Conservation (phyloP, 2,113 vertebrate genomes). For the Damaliscus lunatus region DNA sequence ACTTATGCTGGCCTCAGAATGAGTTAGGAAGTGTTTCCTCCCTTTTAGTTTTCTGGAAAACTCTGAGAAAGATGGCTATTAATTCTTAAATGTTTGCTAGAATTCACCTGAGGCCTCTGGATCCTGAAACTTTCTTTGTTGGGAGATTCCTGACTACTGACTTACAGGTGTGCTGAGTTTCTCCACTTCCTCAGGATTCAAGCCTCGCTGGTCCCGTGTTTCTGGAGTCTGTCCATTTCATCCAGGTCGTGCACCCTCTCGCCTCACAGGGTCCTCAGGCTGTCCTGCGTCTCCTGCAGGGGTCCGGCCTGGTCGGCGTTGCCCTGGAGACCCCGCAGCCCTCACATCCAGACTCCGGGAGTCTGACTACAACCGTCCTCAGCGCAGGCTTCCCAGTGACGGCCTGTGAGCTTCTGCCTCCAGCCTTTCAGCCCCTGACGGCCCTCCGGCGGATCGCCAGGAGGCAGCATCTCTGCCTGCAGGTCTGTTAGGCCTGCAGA, state of each 20-base stretch:
- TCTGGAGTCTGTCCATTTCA: not conserved
- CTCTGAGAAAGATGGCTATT: not conserved
- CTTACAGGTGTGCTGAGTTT: too few relatives aligned
- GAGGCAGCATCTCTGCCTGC: not conserved
- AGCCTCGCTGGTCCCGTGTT: too few relatives aligned
- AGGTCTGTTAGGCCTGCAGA: too few relatives aligned
- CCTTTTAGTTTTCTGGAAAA: not conserved
- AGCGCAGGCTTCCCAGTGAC: not conserved
- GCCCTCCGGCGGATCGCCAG: not conserved
- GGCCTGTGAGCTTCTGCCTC: not conserved
- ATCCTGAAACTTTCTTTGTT: not conserved
- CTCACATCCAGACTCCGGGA: not conserved
- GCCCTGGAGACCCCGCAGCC: not conserved
- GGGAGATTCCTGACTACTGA: not conserved
- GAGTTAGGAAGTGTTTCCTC: not conserved
- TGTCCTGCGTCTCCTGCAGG: not conserved
- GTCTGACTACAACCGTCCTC: not conserved
- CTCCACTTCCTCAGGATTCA: not conserved
- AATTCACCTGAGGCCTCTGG: not conserved
- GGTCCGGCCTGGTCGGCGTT: not conserved
- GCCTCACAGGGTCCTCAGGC: not conserved
- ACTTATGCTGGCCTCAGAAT: not conserved
- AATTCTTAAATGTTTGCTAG: not conserved
- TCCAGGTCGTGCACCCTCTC: too few relatives aligned
- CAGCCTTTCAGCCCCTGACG: not conserved